Evolutionary conservation across 2,113 vertebrate genomes (phyloP), one percentile per base, ranked within the genome.

Genomic region (Murina feae): DNA sequence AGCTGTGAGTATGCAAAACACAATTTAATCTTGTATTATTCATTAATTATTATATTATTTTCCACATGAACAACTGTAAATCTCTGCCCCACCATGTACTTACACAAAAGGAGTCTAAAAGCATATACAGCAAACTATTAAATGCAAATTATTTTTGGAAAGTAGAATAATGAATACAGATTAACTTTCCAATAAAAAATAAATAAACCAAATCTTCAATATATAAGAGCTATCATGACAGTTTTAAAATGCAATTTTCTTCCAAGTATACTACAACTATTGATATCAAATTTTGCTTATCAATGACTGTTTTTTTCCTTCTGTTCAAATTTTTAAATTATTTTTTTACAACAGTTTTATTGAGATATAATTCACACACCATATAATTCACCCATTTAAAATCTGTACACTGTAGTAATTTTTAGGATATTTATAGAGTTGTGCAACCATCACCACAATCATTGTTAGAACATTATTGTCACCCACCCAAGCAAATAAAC

Each of bases 201-300:
- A 76, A 92, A 72, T 75, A 68, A 85, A 47, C 32, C 71, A 84
- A 65, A 30, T 76, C 81, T 69, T 86, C 30, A 78, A 58, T 86
- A 92, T 3, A 86, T 21, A 55, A 37, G 76, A 90, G n/a, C 39
- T 49, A 90, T 63, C 11, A 69, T n/a, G 25, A 79, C 35, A 71
- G 63, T 51, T 89, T 85, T 51, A 84, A 92, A 94, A 79, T 42
- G 80, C 14, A 71, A 71, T 71, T 85, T 79, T 86, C 82, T 76
- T 47, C 47, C 28, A 75, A 75, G 12, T 49, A 75, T 44, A 72
- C 47, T 47, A 80, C 35, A 88, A 72, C 4, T 72, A 6, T 47
- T 72, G 58, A 83, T 35, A 68, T 32, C 58, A 93, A 89, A 68
- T 75, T 30, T 42, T 74, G 78, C 51, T 66, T 87, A 83, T 83